Evolutionary conservation across 2,113 vertebrate species (phyloP).

Genomic region (Hemiprocne comata): DNA sequence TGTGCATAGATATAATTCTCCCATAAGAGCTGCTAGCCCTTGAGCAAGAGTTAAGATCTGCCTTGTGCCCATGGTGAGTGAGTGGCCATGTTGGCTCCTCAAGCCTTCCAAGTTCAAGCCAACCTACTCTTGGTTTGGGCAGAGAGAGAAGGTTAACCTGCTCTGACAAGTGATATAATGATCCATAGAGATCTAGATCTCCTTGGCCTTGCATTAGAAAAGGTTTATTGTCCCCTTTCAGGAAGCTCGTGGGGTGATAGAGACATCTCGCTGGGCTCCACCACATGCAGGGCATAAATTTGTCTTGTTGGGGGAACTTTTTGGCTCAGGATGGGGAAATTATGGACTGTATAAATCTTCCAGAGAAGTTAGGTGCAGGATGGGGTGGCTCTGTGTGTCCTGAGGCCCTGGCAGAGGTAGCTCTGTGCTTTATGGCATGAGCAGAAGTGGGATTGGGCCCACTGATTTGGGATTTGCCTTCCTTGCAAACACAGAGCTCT

Average conservation of each 20-base stretch:
- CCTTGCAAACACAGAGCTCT: background rate
- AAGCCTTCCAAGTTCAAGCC: background rate
- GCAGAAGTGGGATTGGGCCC: background rate
- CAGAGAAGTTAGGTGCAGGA: background rate
- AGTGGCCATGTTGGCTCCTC: background rate
- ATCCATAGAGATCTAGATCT: background rate
- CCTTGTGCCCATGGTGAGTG: background rate
- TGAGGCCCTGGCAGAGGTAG: background rate
- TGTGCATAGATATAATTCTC: background rate
- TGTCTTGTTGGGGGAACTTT: background rate
- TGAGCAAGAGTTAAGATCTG: background rate
- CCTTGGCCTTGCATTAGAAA: background rate
- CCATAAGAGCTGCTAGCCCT: background rate
- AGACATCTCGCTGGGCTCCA: accelerated
- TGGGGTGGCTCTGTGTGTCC: background rate
- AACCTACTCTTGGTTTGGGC: background rate
- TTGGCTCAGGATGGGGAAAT: background rate
- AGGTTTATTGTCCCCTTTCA: background rate
- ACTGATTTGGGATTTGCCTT: no score
- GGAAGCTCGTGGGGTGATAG: background rate
- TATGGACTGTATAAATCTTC: background rate
- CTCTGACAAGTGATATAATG: background rate
- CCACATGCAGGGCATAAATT: accelerated
- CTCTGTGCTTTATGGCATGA: background rate
- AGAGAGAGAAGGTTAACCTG: background rate